Evolutionary conservation across 2,888 invertebrate species (phyloP).

Genomic region (Serripes groenlandicus): DNA sequence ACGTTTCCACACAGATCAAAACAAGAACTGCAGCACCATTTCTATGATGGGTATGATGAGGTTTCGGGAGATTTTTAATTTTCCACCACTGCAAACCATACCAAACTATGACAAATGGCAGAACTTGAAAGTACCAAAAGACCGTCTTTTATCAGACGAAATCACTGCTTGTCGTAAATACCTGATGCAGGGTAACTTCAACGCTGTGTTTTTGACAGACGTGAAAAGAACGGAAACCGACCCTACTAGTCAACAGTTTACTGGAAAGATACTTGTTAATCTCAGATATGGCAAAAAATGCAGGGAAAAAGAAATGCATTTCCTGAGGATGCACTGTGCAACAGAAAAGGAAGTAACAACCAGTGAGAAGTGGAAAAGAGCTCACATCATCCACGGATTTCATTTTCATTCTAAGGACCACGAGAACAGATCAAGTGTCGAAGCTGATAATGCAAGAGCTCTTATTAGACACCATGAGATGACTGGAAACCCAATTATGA

Average conservation of each 20-base stretch:
- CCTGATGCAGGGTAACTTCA: not conserved
- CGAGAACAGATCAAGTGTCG: not conserved
- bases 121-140: not conserved
- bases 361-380: not conserved
- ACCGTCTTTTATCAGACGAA: not conserved
- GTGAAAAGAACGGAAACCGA: not conserved
- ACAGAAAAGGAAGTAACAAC: not conserved
- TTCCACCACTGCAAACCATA: not conserved
- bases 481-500: not conserved
- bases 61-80: not conserved
- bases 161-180: not conserved
- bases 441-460: not conserved
- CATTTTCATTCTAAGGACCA: not conserved
- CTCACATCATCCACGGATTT: not conserved
- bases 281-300: not conserved
- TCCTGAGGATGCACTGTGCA: not conserved
- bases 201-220: conserved; percentile 1
- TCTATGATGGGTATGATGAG: not conserved
- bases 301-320: conserved; percentile 1
- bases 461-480: not conserved
- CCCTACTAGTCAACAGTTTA: not conserved
- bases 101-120: not conserved
- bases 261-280: not conserved
- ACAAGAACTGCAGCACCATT: not conserved
- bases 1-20: not conserved